A percentile compares a stretch with the other conserved stretches of the same genome.
Conservation (phyloP, 2,113 vertebrate genomes). For the Macrotis lagotis region DNA sequence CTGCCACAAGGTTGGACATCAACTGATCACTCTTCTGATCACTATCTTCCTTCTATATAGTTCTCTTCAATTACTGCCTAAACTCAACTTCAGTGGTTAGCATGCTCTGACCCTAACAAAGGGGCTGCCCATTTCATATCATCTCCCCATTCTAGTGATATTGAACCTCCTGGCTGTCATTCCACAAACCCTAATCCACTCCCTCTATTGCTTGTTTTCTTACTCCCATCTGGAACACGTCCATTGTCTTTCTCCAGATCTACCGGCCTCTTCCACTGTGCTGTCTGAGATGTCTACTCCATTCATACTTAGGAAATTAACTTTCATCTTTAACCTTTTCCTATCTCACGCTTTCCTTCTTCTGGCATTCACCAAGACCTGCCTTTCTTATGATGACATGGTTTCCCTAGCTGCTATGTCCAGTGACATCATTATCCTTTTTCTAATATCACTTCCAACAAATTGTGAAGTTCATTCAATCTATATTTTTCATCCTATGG, state of each 20-base stretch:
- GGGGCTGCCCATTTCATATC: too few species aligned
- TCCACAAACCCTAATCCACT: background rate
- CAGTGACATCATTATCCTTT: too few species aligned
- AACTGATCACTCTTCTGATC: background rate
- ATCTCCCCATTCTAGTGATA: background rate
- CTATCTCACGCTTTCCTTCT: too few species aligned
- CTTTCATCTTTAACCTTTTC: too few species aligned
- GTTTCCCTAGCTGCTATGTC: too few species aligned
- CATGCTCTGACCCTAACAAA: background rate
- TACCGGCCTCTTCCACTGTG: background rate
- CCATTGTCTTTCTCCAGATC: background rate
- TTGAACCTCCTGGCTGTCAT: background rate
- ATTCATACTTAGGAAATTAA: too few species aligned
- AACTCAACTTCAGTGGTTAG: background rate
- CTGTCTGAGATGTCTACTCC: background rate
- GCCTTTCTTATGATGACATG: too few species aligned
- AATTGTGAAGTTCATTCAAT: too few species aligned
- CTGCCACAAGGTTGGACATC: background rate
- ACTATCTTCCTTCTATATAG: background rate
- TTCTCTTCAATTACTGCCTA: background rate
- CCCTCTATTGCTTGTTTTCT: background rate
- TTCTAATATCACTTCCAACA: too few species aligned
- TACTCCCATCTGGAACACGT: background rate
- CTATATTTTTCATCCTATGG: too few species aligned
- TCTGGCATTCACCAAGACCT: too few species aligned